Conservation (phyloP, 2,797 vertebrate species). For the Picus viridis region DNA sequence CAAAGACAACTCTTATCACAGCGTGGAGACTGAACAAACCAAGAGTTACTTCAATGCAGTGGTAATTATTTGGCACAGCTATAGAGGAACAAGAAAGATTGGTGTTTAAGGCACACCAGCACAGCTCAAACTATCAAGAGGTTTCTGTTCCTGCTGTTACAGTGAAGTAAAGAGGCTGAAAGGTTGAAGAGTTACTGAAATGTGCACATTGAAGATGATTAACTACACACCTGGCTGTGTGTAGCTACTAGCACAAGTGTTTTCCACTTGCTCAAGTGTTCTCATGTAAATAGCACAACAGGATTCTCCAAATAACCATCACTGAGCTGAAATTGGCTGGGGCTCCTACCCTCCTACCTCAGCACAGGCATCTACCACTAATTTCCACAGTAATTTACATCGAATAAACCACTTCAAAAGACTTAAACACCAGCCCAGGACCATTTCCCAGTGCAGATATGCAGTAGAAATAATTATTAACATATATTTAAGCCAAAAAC, state of each 20-base stretch:
- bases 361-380: background rate
- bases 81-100: background rate
- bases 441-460: background rate
- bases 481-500: rapidly evolving
- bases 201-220: background rate
- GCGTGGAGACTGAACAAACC: background rate
- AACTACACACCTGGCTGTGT: background rate
- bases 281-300: background rate
- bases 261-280: background rate
- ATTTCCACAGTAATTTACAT: background rate
- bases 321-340: background rate
- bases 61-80: background rate
- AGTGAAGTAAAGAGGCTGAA: background rate
- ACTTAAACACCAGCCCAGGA: background rate
- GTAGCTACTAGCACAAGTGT: background rate
- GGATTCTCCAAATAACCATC: background rate
- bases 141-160: background rate
- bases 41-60: background rate
- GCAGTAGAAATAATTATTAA: background rate
- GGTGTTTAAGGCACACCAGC: background rate
- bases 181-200: background rate
- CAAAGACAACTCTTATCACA: background rate
- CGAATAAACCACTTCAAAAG: background rate
- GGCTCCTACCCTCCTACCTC: background rate
- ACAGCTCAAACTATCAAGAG: background rate